phyloP scores from a whole-genome alignment of 2,797 vertebrate species.

The Eidolon dupreanum region DNA sequence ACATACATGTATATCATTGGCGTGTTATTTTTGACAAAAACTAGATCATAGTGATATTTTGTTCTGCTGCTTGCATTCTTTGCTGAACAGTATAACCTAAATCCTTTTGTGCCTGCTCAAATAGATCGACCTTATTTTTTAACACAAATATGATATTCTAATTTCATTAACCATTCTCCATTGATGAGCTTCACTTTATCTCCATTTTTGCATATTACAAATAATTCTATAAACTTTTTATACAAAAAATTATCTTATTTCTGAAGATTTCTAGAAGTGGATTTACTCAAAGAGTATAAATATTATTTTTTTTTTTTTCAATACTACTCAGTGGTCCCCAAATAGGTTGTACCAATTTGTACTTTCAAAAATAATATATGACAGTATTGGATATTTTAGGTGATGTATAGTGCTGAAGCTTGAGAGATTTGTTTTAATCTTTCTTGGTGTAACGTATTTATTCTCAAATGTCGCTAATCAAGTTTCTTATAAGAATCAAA shows the following conservation, averaged over 20 bases:
- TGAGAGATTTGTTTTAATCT: not conserved
- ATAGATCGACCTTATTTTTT: not conserved
- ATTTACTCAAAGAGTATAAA: not conserved
- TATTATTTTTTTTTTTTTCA: not conserved
- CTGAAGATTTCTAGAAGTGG: not conserved
- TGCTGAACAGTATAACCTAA: not conserved
- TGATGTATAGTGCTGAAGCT: not conserved
- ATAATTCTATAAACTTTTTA: conserved; percentile 3
- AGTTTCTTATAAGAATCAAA: conserved; percentile 24
- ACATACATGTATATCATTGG: not conserved
- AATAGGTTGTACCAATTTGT: conserved; percentile 8
- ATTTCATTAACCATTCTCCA: not conserved
- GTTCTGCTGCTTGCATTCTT: not conserved
- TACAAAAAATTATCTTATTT: not conserved
- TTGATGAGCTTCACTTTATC: not conserved
- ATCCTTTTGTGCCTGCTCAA: not conserved
- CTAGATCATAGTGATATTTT: not conserved
- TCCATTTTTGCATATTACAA: not conserved
- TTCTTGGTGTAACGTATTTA: not conserved
- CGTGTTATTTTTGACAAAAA: not conserved
- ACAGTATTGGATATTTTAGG: not conserved
- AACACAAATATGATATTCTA: not conserved
- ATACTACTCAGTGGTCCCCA: not conserved
- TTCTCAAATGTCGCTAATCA: conserved; percentile 9
- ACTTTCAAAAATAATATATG: conserved; percentile 40